These are phyloP conservation scores for Lycaena phlaeas DNA, from an alignment of 2,888 invertebrate genomes.

Conservation along the genomic window DNA sequence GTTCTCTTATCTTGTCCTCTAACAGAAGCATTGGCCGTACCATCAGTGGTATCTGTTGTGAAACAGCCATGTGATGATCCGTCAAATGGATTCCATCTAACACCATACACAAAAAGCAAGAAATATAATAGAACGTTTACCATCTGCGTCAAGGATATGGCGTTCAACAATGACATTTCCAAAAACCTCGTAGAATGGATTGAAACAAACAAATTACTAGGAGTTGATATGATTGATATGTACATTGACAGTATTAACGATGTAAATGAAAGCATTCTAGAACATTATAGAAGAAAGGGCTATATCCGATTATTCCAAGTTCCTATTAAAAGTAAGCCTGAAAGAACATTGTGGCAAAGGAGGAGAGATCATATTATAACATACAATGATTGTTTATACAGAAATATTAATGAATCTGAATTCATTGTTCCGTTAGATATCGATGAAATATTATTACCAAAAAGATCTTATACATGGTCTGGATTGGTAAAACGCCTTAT, in stretches of 20 bases:
- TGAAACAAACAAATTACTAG: slow-evolving; percentile 77
- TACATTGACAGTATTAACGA: slow-evolving; percentile 75
- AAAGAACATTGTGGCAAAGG: slow-evolving; percentile 72
- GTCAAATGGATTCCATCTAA: slow-evolving; percentile 47
- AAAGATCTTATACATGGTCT: slow-evolving; percentile 70
- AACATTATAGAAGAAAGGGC: slow-evolving; percentile 67
- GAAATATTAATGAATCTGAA: slow-evolving; percentile 76
- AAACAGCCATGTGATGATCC: slow-evolving; percentile 64
- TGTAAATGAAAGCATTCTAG: slow-evolving; percentile 67
- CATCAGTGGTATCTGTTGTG: slow-evolving; percentile 61
- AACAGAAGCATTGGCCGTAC: slow-evolving; percentile 49
- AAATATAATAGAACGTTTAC: slow-evolving; percentile 64
- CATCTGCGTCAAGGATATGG: slow-evolving; percentile 81
- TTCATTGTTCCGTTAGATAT: slow-evolving; percentile 80
- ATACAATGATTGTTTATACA: slow-evolving; percentile 85
- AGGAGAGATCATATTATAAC: slow-evolving; percentile 82
- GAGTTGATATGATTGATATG: slow-evolving; percentile 77
- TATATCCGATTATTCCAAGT: slow-evolving; percentile 63
- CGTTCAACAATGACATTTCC: slow-evolving; percentile 76
- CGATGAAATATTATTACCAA: slow-evolving; percentile 82
- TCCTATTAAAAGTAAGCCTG: slow-evolving; percentile 60
- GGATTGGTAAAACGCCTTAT: slow-evolving; percentile 66
- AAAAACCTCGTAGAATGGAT: slow-evolving; percentile 79
- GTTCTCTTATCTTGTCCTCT: slow-evolving; percentile 76
- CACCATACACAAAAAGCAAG: slow-evolving; percentile 24